Evolutionary conservation across 2,888 invertebrate genomes (phyloP).

Genomic region (Masnerella sp.): DNA sequence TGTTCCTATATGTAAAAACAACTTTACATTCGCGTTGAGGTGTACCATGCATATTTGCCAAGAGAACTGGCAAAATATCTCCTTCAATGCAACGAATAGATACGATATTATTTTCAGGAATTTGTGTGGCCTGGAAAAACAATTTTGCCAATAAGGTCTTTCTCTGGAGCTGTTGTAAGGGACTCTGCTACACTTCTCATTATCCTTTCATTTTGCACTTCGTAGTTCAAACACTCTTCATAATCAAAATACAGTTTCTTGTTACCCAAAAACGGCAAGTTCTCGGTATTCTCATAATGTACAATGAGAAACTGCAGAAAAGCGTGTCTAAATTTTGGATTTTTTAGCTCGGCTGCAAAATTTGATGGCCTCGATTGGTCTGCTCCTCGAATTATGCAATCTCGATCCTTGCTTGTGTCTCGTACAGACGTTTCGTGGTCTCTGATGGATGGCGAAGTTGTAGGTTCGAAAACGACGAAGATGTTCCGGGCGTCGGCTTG

Average conservation of each 20-base stretch:
- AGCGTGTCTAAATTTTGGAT: slow-evolving; percentile 50
- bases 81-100: slow-evolving; percentile 16
- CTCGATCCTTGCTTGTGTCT: slow-evolving; percentile 18
- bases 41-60: slow-evolving; percentile 15
- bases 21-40: slow-evolving; percentile 11
- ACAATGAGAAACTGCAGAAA: slow-evolving; percentile 52
- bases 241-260: slow-evolving; percentile 59
- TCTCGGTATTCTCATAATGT: slow-evolving; percentile 53
- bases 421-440: slow-evolving; percentile 38
- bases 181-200: slow-evolving; percentile 1
- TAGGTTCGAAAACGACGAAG: slow-evolving; percentile 14
- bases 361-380: slow-evolving; percentile 8
- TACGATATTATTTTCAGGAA: slow-evolving; percentile 5
- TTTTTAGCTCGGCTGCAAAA: slow-evolving; percentile 11
- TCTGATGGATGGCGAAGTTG: slow-evolving; percentile 52
- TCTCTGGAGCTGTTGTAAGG: neutral
- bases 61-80: slow-evolving; percentile 12
- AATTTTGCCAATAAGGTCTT: neutral
- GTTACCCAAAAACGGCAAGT: slow-evolving; percentile 49
- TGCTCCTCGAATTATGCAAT: slow-evolving; percentile 2
- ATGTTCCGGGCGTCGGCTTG: neutral
- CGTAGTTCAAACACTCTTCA: slow-evolving; percentile 42
- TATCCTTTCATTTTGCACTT: slow-evolving; percentile 38
- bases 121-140: slow-evolving; percentile 10
- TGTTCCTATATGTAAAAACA: slow-evolving; percentile 48